These are phyloP conservation scores for Calidris pugnax DNA, from an alignment of 2,113 vertebrate species.

Conservation along the genomic window DNA sequence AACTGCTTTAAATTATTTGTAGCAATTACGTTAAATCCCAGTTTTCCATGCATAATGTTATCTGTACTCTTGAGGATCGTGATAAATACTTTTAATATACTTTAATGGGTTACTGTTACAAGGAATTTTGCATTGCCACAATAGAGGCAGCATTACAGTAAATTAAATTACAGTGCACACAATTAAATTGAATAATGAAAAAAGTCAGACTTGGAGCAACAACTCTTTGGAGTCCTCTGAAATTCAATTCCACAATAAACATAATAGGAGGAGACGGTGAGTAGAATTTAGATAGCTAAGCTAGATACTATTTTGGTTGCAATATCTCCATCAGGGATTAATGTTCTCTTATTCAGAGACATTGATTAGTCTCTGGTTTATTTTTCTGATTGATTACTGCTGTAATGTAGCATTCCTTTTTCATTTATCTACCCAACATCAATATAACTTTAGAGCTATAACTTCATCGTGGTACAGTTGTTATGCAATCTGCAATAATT, in stretches of 20 bases:
- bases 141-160: conserved; percentile 63
- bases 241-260: conserved; percentile 60
- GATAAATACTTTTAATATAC: conserved; percentile 80
- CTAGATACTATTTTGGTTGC: conserved; percentile 44
- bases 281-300: conserved; percentile 58
- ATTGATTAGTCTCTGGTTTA: conserved; percentile 64
- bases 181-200: conserved; percentile 73
- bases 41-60: conserved; percentile 46
- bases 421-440: conserved; percentile 32
- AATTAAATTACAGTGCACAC: conserved; percentile 73
- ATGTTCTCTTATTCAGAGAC: conserved; percentile 53
- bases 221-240: conserved; percentile 54
- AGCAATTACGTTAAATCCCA: conserved; percentile 55
- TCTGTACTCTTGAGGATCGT: conserved; percentile 58
- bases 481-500: conserved; percentile 37
- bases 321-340: conserved; percentile 66
- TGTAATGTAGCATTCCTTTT: conserved; percentile 48
- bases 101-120: conserved; percentile 71
- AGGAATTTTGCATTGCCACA: conserved; percentile 66
- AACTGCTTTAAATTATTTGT: conserved; percentile 65
- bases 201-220: conserved; percentile 46
- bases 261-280: conserved; percentile 40
- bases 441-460: conserved; percentile 43
- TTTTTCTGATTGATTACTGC: conserved; percentile 65
- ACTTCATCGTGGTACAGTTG: background rate